Evolutionary conservation across 2,113 vertebrate genomes (phyloP).

Genomic region (Xiphophorus hellerii): DNA sequence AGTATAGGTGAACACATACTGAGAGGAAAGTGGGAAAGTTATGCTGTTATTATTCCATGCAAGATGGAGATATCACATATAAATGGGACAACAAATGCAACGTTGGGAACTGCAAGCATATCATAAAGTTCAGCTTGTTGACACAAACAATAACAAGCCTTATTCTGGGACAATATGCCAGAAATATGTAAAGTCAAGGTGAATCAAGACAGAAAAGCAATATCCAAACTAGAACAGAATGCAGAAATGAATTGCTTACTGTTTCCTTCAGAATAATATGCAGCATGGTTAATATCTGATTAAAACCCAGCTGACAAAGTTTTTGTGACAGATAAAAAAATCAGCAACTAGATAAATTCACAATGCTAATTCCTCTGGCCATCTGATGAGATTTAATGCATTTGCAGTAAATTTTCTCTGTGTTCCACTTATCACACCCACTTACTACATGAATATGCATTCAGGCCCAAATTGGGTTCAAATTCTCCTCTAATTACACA

Average conservation of each 20-base stretch:
- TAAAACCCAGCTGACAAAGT: not conserved
- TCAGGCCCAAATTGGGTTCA: not conserved
- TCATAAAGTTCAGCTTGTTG: not conserved
- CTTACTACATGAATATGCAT: not conserved
- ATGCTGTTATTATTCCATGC: not conserved
- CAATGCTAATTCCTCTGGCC: constrained; percentile 17
- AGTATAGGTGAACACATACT: not conserved
- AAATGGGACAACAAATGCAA: not conserved
- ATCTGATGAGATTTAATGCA: constrained; percentile 36
- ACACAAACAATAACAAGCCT: not conserved
- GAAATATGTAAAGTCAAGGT: not conserved
- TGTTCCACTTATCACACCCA: constrained; percentile 7
- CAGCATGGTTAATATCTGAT: not conserved
- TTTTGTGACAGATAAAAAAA: constrained; percentile 7
- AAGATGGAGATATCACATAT: not conserved
- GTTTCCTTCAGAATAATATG: constrained; percentile 11
- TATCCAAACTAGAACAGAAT: not conserved
- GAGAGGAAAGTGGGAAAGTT: not conserved
- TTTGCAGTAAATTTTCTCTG: constrained; percentile 34
- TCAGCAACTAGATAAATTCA: constrained; percentile 7
- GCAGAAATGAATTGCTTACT: not conserved
- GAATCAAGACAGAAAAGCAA: not conserved
- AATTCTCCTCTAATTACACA: not conserved
- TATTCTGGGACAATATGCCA: not conserved
- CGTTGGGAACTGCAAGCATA: not conserved